phyloP scores from a whole-genome alignment of 2,797 vertebrate genomes.

The Molossus molossus region DNA sequence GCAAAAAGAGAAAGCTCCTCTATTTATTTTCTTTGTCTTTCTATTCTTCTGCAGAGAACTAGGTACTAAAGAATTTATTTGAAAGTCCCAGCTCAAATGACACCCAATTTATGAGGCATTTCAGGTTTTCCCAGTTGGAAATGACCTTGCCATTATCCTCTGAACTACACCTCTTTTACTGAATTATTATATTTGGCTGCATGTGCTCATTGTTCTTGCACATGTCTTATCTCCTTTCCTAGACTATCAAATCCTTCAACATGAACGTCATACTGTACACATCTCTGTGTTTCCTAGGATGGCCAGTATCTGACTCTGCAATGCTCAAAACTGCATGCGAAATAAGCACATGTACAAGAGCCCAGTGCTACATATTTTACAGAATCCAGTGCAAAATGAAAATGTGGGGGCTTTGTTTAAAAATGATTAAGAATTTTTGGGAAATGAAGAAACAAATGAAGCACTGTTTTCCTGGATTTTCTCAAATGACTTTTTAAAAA shows the following conservation, averaged over 20 bases:
- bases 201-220: not conserved
- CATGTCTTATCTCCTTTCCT: not conserved
- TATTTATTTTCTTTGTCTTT: slow-evolving; percentile 51
- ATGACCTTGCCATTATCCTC: not conserved
- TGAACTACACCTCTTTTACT: not conserved
- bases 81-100: slow-evolving; percentile 60
- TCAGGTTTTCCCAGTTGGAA: slow-evolving; percentile 40
- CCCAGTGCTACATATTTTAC: not conserved
- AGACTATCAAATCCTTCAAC: not conserved
- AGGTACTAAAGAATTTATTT: slow-evolving; percentile 41
- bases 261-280: not conserved
- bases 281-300: not conserved
- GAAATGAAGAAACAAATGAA: slow-evolving; percentile 51
- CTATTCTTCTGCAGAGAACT: slow-evolving; percentile 64
- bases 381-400: not conserved
- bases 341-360: not conserved
- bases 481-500: slow-evolving; percentile 30
- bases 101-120: not conserved
- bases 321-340: not conserved
- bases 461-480: slow-evolving; percentile 51
- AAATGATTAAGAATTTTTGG: slow-evolving; percentile 1
- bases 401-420: not conserved
- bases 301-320: not conserved
- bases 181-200: not conserved
- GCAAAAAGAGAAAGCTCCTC: not conserved